Evolutionary conservation across 2,888 invertebrate species (phyloP).

Genomic region (Idaea biselata): DNA sequence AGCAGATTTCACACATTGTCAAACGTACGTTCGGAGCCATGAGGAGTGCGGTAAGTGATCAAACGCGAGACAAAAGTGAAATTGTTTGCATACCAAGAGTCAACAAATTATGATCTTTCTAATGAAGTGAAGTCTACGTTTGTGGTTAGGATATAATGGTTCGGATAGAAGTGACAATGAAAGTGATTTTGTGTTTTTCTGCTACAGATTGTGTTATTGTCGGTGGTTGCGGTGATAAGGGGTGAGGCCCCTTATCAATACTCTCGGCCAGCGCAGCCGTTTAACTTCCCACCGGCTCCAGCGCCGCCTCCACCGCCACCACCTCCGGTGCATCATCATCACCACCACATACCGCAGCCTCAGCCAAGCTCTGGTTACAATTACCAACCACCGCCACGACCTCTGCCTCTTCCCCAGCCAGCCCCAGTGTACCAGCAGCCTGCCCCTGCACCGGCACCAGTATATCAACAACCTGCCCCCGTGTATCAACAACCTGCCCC

Average conservation of each 20-base stretch:
- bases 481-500: slow-evolving; percentile 18
- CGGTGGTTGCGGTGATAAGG: slow-evolving; percentile 54
- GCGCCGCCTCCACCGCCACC: slow-evolving; percentile 35
- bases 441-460: slow-evolving; percentile 15
- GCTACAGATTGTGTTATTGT: slow-evolving; percentile 61
- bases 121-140: slow-evolving; percentile 26
- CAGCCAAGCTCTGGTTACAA: slow-evolving; percentile 43
- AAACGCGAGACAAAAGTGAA: slow-evolving; percentile 52
- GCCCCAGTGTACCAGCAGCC: slow-evolving; percentile 24
- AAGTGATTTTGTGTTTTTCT: slow-evolving; percentile 26
- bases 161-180: slow-evolving; percentile 19
- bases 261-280: slow-evolving; percentile 57
- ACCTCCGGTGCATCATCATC: slow-evolving; percentile 26
- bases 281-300: slow-evolving; percentile 48
- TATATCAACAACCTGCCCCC: slow-evolving; percentile 17
- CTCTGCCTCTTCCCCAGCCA: slow-evolving; percentile 13
- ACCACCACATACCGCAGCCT: slow-evolving; percentile 29
- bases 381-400: slow-evolving; percentile 37
- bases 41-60: slow-evolving; percentile 70
- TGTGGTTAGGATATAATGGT: slow-evolving; percentile 18
- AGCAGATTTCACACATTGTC: slow-evolving; percentile 50
- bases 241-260: slow-evolving; percentile 70
- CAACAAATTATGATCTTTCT: slow-evolving; percentile 31
- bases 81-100: slow-evolving; percentile 40
- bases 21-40: slow-evolving; percentile 54